phyloP scores from a whole-genome alignment of 2,113 vertebrate genomes.

The mouse (Mus musculus) region GRCm39 chr14:73737001-73737500 shows the following conservation, averaged over 20 bases:
- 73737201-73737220: neutral
- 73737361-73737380: slow-evolving; percentile 10
- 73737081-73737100: neutral
- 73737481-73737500: neutral
- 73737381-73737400: slow-evolving; percentile 15
- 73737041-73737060: neutral
- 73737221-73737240: neutral
- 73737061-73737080: neutral
- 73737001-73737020: neutral
- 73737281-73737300: neutral
- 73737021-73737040: slow-evolving; percentile 24
- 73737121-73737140: neutral
- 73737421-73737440: neutral
- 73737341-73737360: neutral
- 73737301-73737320: neutral
- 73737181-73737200: neutral
- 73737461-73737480: neutral
- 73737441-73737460: neutral
- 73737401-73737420: neutral
- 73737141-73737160: neutral
- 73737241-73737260: neutral
- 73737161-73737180: neutral
- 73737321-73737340: neutral
- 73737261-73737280: neutral
- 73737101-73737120: neutral